phyloP scores from a whole-genome alignment of 53 echinoderm and acorn worm genomes.

The Temnopleurus reevesii region DNA sequence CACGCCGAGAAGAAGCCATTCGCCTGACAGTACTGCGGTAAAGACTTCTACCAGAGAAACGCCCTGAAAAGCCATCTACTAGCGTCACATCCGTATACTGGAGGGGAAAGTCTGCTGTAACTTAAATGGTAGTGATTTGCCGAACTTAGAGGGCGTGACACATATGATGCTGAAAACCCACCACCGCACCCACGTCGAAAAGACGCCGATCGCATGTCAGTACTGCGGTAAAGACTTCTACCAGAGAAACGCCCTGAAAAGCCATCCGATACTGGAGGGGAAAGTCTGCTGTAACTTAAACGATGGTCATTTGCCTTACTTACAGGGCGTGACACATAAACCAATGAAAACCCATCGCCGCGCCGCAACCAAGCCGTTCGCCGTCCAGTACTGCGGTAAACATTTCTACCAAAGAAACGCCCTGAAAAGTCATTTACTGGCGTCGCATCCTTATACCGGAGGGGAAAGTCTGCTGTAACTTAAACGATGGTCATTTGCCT shows the following conservation, averaged over 20 bases:
- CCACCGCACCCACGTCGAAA: slow-evolving; percentile 87
- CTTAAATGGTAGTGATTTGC: too few species aligned
- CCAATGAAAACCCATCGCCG: slow-evolving; percentile 96
- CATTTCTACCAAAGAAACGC: slow-evolving; percentile 96
- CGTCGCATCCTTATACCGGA: slow-evolving; percentile 83
- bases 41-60: slow-evolving; percentile 93
- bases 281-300: slow-evolving; percentile 63
- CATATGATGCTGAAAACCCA: slow-evolving; percentile 96
- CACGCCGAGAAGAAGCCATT: slow-evolving; percentile 93
- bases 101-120: slow-evolving; percentile 69
- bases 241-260: slow-evolving; percentile 88
- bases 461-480: slow-evolving; percentile 68
- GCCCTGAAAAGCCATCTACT: slow-evolving; percentile 87
- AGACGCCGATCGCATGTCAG: slow-evolving; percentile 87
- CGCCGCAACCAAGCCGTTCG: slow-evolving; percentile 86
- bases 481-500: too few species aligned
- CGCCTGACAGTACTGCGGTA: slow-evolving; percentile 84
- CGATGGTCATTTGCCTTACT: too few species aligned
- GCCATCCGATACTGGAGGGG: slow-evolving; percentile 76
- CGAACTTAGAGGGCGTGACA: too few species aligned
- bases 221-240: slow-evolving; percentile 93
- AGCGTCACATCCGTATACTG: slow-evolving; percentile 85
- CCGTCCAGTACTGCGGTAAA: slow-evolving; percentile 84
- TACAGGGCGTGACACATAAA: too few species aligned
- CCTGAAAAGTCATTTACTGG: slow-evolving; percentile 81